Percentiles rank a stretch among this genome's conserved stretches.
Conservation (phyloP, 2,888 invertebrate genomes). For the Conomelus anceps region DNA sequence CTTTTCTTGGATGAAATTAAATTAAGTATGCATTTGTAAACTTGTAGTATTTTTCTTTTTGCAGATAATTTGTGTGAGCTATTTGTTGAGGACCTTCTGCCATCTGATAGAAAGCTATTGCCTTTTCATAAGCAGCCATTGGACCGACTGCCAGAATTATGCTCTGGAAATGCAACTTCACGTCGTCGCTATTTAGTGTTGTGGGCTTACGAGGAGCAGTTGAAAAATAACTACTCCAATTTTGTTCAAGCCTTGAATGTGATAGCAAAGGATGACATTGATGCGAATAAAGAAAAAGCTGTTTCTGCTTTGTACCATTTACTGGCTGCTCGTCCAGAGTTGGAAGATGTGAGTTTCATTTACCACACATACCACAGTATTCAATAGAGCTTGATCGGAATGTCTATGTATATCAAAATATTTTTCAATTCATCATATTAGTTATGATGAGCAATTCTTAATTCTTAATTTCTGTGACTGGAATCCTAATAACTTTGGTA, state of each 20-base stretch:
- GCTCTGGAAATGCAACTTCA: constrained; percentile 56
- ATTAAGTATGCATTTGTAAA: constrained; percentile 9
- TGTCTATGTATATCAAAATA: no score
- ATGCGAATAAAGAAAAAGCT: constrained; percentile 73
- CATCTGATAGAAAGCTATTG: constrained; percentile 57
- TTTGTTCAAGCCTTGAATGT: constrained; percentile 66
- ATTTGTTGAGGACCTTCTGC: constrained; percentile 62
- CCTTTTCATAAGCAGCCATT: constrained; percentile 60
- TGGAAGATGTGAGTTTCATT: constrained; percentile 60
- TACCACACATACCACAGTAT: constrained; percentile 36
- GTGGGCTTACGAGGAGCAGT: constrained; percentile 86
- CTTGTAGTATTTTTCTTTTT: constrained; percentile 34
- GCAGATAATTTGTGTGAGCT: constrained; percentile 72
- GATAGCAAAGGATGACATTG: constrained; percentile 70
- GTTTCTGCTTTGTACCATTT: constrained; percentile 67
- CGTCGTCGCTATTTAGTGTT: constrained; percentile 58
- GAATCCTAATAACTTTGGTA: no score
- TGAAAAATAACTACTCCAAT: constrained; percentile 59
- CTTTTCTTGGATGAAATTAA: background rate
- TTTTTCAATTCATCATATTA: no score
- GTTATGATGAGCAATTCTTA: no score
- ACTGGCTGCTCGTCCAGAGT: constrained; percentile 71
- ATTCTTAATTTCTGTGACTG: no score
- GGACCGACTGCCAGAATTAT: constrained; percentile 50
- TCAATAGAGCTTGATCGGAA: no score